Base-by-base conservation (phyloP, 1,140 invertebrate species). In the Lerema accius region DNA sequence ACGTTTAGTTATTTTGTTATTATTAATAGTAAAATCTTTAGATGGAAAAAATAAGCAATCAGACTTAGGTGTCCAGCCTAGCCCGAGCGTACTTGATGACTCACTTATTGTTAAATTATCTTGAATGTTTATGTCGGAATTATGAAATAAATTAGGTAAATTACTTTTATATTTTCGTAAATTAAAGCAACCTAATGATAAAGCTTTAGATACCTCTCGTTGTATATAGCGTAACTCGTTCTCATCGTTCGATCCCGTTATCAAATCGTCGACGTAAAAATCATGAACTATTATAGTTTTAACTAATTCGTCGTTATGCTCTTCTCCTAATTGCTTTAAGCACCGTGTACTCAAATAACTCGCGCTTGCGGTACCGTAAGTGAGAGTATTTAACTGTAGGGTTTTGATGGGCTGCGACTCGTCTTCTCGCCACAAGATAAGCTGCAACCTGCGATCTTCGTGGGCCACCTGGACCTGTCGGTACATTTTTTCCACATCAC, bases 251-350 rank as follows among this genome's bases (percentile, higher is more conserved):
- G 64, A 45, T 1, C 86, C 84, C 0, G 82, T 81, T 4, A 90
- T 60, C 0, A 91, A 15, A 69, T 92, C 91, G 70, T 92, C 91
- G 0, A 92, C 82, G 49, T 91, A 92, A 45, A 91, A 86, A 76
- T 91, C 82, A 0, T 42, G 60, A 17, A 59, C 32, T 4, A 89
- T 78, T 1, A 84, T 71, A 7, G 50, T 75, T 28, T 32, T 40
- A 6, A 83, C 79, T 48, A 58, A 65, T 4, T 68, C 28, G 10
- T 63, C 48, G 7, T 61, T 39, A 46, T 63, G 63, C 6, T 78
- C 69, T 23, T 78, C 55, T 4, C 74, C 77, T 17, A 82, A 6
- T 53, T 76, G 65, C 11, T 70, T 53, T 0, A 89, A 43, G 15
- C 66, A 77, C 3, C 76, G 69, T 7, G 67, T 78, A 0, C 74